Evolutionary conservation across 2,888 invertebrate species (phyloP), one percentile per base, ranked within the genome.

Genomic region (Scaptomyza flava): DNA sequence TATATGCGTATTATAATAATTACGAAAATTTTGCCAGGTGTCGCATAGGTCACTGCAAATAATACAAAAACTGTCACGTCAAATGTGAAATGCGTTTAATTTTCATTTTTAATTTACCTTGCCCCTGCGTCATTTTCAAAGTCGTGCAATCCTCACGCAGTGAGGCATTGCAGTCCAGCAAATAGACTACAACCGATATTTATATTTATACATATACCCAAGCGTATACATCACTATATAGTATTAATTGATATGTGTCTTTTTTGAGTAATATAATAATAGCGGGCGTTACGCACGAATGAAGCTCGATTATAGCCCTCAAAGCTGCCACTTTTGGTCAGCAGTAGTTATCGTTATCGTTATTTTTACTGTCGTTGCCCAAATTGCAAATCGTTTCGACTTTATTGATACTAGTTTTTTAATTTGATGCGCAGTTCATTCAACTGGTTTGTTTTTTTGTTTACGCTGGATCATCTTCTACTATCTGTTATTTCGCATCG

Each of bases 1-100:
- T 42, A n/a, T 12, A 17, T 8, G 33, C 53, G 46, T 53, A 36
- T 12, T 17, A 2, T 4, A 9, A 45, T 64, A 64, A 68, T 68
- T 46, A 68, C 57, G 75, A 58, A 78, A 65, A 67, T 68, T 69
- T 52, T 3, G 64, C 61, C 84, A 85, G 87, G 60, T 85, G 84
- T 61, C 50, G 38, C 52, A 38, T 48, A 52, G 56, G 54, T 54
- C 67, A 60, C 27, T 57, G n/a, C 69, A 52, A 73, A 78, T 75
- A 36, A 14, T 51, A 34, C 4, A 52, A 54, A 30, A 51, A 41
- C 20, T n/a, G 33, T 17, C 38, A 31, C 48, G 51, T 48, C 52
- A 45, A 72, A 62, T 57, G 54, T 47, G 43, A 60, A 58, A 46
- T 23, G 58, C 20, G 14, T 43, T 14, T 52, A n/a, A 17, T 3